Conservation (phyloP, 2,888 invertebrate species). For the Apotomis turbidana region DNA sequence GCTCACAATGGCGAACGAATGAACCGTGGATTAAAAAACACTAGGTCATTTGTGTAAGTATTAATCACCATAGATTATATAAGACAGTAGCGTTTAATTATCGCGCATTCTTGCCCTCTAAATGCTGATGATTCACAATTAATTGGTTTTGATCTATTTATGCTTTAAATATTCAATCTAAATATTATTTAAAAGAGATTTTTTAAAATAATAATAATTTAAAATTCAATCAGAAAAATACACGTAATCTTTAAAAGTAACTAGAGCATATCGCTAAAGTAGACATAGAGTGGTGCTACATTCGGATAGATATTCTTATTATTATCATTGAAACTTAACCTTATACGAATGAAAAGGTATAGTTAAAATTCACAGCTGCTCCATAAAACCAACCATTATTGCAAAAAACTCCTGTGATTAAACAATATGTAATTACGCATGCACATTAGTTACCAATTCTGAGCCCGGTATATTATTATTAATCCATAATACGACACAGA, state of each 20-base stretch:
- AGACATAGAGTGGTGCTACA: no score
- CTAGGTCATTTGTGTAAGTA: conserved; percentile 18
- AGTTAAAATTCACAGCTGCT: no score
- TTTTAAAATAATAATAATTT: no score
- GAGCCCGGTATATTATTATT: background rate
- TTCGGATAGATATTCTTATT: no score
- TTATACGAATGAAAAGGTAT: no score
- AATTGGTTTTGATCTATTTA: background rate
- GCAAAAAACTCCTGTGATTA: background rate
- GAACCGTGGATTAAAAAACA: conserved; percentile 17
- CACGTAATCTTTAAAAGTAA: no score
- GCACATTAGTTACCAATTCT: conserved; percentile 13
- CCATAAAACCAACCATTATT: no score
- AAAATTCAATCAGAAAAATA: no score
- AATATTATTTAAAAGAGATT: no score
- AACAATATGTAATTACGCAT: background rate
- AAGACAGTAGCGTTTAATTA: background rate
- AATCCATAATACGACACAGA: conserved; percentile 28
- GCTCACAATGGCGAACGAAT: conserved; percentile 12
- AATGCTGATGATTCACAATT: background rate
- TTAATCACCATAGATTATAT: conserved; percentile 12
- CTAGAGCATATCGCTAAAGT: no score
- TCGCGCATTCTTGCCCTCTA: background rate
- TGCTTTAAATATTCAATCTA: background rate
- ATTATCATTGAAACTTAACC: no score